A percentile compares a stretch with the other conserved stretches of the same genome.
These are phyloP conservation scores for Antechinus stuartii DNA, from an alignment of 2,113 vertebrate genomes.

Conservation along the genomic window DNA sequence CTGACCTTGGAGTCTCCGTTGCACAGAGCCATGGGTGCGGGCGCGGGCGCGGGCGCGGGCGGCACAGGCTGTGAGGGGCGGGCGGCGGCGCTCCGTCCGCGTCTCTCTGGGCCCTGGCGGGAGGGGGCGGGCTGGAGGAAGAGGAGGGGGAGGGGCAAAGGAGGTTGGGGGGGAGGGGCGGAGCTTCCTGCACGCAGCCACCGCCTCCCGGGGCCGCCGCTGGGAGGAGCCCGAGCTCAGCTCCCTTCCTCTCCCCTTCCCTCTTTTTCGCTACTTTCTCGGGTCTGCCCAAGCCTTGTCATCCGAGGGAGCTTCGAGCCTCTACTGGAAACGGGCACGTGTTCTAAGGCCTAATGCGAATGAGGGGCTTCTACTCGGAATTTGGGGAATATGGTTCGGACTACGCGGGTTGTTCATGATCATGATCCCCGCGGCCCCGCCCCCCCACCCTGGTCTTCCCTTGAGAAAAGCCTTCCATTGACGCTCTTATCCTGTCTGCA, in stretches of 20 bases:
- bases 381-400: too few relatives aligned
- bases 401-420: too few relatives aligned
- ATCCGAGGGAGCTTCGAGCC: too few relatives aligned
- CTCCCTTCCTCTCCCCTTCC: not conserved
- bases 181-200: slow-evolving; percentile 46
- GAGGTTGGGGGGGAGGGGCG: not conserved
- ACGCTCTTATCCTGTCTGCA: too few relatives aligned
- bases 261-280: not conserved
- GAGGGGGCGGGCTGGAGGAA: slow-evolving; percentile 38
- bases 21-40: slow-evolving; percentile 93
- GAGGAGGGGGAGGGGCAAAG: slow-evolving; percentile 46
- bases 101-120: slow-evolving; percentile 60
- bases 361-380: not conserved
- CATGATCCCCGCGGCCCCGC: too few relatives aligned
- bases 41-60: slow-evolving; percentile 38
- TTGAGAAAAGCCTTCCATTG: too few relatives aligned
- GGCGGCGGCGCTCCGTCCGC: not conserved
- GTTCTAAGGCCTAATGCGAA: not conserved
- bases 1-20: slow-evolving; percentile 99
- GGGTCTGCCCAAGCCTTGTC: not conserved
- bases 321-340: too few relatives aligned
- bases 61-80: slow-evolving; percentile 3
- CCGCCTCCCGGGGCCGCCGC: slow-evolving; percentile 70
- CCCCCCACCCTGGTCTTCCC: too few relatives aligned
- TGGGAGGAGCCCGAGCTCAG: slow-evolving; percentile 67